These are phyloP conservation scores for Montipora sp. DNA, from an alignment of 64 coral and sea anemone species.

Conservation along the genomic window DNA sequence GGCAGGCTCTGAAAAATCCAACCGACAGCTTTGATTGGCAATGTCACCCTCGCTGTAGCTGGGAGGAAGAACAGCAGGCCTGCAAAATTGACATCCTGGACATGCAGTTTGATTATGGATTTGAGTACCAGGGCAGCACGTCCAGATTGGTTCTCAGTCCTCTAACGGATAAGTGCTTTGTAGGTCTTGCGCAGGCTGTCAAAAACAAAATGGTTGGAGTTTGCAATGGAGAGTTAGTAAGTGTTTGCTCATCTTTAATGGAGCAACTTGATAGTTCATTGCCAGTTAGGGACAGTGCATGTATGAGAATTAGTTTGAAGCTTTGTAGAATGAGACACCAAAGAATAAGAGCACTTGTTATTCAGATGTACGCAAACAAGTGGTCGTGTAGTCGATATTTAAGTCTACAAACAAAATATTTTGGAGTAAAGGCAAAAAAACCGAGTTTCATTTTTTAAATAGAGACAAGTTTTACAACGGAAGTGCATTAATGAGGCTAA, in stretches of 20 bases:
- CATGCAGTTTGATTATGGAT: slow-evolving; percentile 83
- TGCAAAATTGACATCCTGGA: slow-evolving; percentile 76
- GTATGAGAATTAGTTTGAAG: too few species aligned
- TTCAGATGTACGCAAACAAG: too few species aligned
- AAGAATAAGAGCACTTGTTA: too few species aligned
- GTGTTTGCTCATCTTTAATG: slow-evolving; percentile 2
- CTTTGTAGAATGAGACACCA: too few species aligned
- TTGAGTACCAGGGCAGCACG: slow-evolving; percentile 94
- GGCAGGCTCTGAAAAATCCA: slow-evolving; percentile 42
- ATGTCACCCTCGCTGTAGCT: slow-evolving; percentile 74
- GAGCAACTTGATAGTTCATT: too few species aligned
- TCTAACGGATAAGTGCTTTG: slow-evolving; percentile 88
- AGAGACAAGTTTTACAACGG: too few species aligned
- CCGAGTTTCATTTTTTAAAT: too few species aligned
- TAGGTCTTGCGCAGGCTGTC: slow-evolving; percentile 84
- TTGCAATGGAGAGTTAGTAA: slow-evolving; percentile 85
- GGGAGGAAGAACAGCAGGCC: slow-evolving; percentile 57
- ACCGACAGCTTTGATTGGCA: slow-evolving; percentile 87
- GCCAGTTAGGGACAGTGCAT: too few species aligned
- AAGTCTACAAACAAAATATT: too few species aligned
- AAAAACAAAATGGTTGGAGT: slow-evolving; percentile 84
- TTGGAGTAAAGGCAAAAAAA: too few species aligned
- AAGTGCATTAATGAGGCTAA: too few species aligned
- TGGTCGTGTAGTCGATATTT: too few species aligned
- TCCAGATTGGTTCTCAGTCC: slow-evolving; percentile 93